Evolutionary conservation across 2,888 invertebrate genomes (phyloP).

Genomic region (Drepana falcataria): DNA sequence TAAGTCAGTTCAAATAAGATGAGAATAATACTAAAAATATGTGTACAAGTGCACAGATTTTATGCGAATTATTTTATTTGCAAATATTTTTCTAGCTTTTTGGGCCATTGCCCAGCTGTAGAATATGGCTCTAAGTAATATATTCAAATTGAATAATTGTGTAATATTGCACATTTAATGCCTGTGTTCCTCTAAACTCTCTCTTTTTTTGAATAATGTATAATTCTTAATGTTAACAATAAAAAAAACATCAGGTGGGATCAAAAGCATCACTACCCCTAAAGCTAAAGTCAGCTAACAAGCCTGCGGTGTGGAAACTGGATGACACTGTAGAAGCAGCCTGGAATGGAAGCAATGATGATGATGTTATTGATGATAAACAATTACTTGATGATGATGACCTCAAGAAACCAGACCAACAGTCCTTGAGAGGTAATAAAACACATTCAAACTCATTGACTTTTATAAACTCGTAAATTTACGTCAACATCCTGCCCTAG

Average conservation of each 20-base stretch:
- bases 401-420: conserved; percentile 90
- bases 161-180: too few species aligned
- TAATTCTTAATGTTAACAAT: not conserved
- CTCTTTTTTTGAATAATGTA: too few species aligned
- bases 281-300: conserved; percentile 40
- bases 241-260: conserved; percentile 46
- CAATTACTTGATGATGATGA: conserved; percentile 94
- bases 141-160: too few species aligned
- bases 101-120: too few species aligned
- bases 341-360: conserved; percentile 79
- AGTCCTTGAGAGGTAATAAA: conserved; percentile 86
- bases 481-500: conserved; percentile 6
- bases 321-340: conserved; percentile 81
- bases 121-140: too few species aligned
- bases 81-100: too few species aligned
- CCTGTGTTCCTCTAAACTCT: too few species aligned
- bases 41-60: too few species aligned
- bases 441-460: too few species aligned
- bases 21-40: too few species aligned
- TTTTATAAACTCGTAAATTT: not conserved
- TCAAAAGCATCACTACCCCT: conserved; percentile 62
- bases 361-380: conserved; percentile 91
- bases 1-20: too few species aligned
- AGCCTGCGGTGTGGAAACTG: conserved; percentile 83
- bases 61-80: too few species aligned